Conservation (phyloP, 2,797 vertebrate genomes). For the Liasis olivaceus region DNA sequence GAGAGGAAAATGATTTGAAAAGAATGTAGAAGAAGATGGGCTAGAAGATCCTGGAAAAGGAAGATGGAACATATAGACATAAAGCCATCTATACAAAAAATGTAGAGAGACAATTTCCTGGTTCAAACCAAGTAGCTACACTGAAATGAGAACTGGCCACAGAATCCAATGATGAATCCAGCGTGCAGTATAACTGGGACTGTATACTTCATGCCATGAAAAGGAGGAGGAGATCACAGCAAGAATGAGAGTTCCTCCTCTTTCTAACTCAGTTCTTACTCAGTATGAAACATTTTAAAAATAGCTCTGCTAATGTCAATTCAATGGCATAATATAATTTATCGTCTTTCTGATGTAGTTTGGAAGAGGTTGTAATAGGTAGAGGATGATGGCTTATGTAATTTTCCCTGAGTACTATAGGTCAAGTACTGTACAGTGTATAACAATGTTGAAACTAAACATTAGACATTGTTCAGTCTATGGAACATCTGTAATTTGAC, state of each 20-base stretch:
- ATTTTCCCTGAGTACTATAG: not conserved
- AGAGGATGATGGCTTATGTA: not conserved
- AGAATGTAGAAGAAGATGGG: not conserved
- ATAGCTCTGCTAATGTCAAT: not conserved
- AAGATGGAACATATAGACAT: not conserved
- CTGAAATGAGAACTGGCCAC: not conserved
- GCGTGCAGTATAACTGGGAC: not conserved
- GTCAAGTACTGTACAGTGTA: not conserved
- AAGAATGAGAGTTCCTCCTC: not conserved
- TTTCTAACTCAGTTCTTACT: not conserved
- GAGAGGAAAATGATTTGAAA: not conserved
- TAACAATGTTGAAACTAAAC: not conserved
- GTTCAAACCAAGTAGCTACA: not conserved
- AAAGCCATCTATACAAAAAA: not conserved
- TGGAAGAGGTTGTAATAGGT: not conserved
- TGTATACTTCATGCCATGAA: not conserved
- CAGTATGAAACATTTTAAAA: not conserved
- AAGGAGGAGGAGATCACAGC: not conserved
- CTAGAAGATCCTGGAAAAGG: not conserved
- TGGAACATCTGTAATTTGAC: not conserved
- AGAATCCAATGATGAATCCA: not conserved
- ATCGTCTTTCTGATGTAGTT: not conserved
- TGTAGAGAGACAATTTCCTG: not conserved
- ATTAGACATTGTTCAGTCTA: not conserved
- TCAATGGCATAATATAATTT: not conserved